Evolutionary conservation across 2,797 vertebrate species (phyloP), one percentile per base, ranked within the genome.

Genomic region (Enteromius afrohamiltoni): DNA sequence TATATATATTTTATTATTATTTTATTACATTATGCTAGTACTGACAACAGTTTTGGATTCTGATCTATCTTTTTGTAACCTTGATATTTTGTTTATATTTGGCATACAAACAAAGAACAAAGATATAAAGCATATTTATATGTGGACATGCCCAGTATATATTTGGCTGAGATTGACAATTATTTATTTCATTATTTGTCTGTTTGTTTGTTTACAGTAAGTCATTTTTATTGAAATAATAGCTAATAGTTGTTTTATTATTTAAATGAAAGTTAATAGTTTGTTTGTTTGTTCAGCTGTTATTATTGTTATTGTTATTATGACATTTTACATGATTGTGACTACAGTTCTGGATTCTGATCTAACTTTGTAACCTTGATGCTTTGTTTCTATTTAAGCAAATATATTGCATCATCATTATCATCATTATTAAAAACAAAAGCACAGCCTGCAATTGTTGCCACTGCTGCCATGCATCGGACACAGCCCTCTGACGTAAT

Each of bases 361-460:
- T 58, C 9, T 11, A 23, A 23, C 55, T 58, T 23, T 58, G 55
- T 23, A 23, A 17, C 42, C 14, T 26, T 26, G 3, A 5, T 45
- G 68, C 47, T 70, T 70, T 70, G 68, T 70, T 70, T 70, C 45
- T 26, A 70, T 45, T 23, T 70, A 45, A 47, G n/a, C 42, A 47
- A 70, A 70, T 3, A 21, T 51, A 21, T 49, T 49, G 23, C 42
- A 34, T 74, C 37, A 51, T 53, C 19, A n/a, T 55, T 3, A 75
- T 55, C 11, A 42, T 29, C 6, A 14, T 42, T 42, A 70, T n/a
- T 31, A 29, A 29, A 49, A 70, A 26, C 49, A 17, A 55, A 49
- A 51, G 37, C 31, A 31, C 53, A 17, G 19, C 13, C 29, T 5
- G 62, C n/a, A 49, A 73, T 14, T 37, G 55, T 73, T 31, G 34